Evolutionary conservation across 1,140 invertebrate species (phyloP).

Genomic region (Pseudobourletiella spinata): DNA sequence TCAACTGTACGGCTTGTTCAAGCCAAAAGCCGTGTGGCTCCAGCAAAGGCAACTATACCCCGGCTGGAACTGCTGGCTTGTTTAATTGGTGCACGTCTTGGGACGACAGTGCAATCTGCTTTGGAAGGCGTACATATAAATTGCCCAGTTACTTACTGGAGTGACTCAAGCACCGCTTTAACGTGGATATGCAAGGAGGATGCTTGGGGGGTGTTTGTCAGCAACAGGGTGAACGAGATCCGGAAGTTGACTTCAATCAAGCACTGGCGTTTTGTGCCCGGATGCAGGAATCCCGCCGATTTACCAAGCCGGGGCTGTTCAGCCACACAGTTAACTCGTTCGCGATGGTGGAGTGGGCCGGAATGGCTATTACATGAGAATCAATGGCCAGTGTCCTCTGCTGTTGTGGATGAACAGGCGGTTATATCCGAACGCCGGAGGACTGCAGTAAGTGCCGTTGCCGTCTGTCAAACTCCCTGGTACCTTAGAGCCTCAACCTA

Average conservation of each 20-base stretch:
- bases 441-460: too few species aligned
- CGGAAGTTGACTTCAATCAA: not conserved
- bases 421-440: not conserved
- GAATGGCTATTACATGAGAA: not conserved
- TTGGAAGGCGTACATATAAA: not conserved
- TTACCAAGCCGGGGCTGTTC: conserved; percentile 8
- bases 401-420: too few species aligned
- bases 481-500: not conserved
- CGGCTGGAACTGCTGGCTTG: conserved; percentile 40
- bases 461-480: too few species aligned
- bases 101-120: conserved; percentile 24
- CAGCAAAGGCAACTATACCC: conserved; percentile 37
- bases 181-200: conserved; percentile 12
- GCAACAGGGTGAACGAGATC: conserved; percentile 21
- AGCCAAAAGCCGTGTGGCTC: conserved; percentile 39
- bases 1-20: conserved; percentile 31
- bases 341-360: conserved; percentile 4
- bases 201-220: conserved; percentile 18
- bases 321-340: not conserved
- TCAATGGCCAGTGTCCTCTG: too few species aligned
- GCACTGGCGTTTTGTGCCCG: conserved; percentile 21
- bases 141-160: not conserved
- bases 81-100: conserved; percentile 37
- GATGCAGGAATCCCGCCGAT: conserved; percentile 20
- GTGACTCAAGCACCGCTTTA: conserved; percentile 19